A percentile compares a stretch with the other conserved stretches of the same genome.
phyloP scores from a whole-genome alignment of 2,113 vertebrate species.

The Illadopsis cleaveri region DNA sequence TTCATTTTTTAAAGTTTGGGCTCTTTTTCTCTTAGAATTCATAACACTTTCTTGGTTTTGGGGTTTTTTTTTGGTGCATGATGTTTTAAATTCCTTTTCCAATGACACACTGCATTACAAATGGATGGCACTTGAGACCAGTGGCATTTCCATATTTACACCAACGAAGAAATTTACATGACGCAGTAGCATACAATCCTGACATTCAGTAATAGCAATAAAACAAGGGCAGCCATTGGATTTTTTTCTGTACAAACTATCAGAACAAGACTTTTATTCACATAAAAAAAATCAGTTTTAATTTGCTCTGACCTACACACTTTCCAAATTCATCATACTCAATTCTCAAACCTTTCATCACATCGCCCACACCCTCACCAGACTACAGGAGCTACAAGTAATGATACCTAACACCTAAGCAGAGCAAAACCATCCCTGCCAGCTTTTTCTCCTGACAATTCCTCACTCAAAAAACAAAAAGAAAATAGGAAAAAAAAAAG shows the following conservation, averaged over 20 bases:
- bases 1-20: slow-evolving; percentile 77
- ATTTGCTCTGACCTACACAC: slow-evolving; percentile 88
- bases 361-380: slow-evolving; percentile 87
- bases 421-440: slow-evolving; percentile 73
- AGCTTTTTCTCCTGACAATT: slow-evolving; percentile 68
- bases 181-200: slow-evolving; percentile 88
- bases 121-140: slow-evolving; percentile 89
- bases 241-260: slow-evolving; percentile 93
- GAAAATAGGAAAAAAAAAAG: neutral
- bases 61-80: slow-evolving; percentile 28
- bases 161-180: slow-evolving; percentile 93
- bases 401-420: slow-evolving; percentile 85
- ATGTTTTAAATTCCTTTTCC: slow-evolving; percentile 74
- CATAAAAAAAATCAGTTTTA: slow-evolving; percentile 79
- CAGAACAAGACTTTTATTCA: slow-evolving; percentile 85
- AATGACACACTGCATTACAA: slow-evolving; percentile 89
- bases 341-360: slow-evolving; percentile 84
- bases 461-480: slow-evolving; percentile 18
- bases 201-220: slow-evolving; percentile 89
- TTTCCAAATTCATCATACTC: slow-evolving; percentile 78
- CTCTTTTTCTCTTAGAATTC: slow-evolving; percentile 70
- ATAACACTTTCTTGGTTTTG: slow-evolving; percentile 68
- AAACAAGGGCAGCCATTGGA: slow-evolving; percentile 85
- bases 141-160: slow-evolving; percentile 95
- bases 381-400: slow-evolving; percentile 84